Evolutionary conservation across 2,113 vertebrate species (phyloP), one percentile per base, ranked within the genome.

Genomic region (Gorsachius goisagi): DNA sequence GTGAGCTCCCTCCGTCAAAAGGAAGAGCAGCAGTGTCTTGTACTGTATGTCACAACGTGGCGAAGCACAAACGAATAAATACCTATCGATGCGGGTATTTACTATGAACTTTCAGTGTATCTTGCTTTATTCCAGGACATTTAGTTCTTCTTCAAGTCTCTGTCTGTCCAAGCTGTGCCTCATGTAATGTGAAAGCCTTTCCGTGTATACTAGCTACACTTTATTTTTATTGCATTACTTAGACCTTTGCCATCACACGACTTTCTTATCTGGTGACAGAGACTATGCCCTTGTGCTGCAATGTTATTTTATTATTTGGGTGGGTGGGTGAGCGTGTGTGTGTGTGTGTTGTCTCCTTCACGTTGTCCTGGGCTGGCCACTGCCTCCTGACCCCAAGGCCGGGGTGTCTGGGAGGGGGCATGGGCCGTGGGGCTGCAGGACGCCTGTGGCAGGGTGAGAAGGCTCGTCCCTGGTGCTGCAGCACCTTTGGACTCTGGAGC

Each of bases 201-300:
- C 75, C 0, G 21, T 97, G 90, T 93, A 93, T 97, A 95, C 93
- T 95, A 97, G 97, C 94, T 97, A 94, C 97, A 97, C 96, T 96
- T 97, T 97, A 94, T 97, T 97, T 96, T 97, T 95, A 97, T 97
- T 98, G 97, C 97, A 94, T 98, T 98, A 97, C 97, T 97, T 95
- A 89, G 90, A 97, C 96, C 97, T 97, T 98, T 98, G 98, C 98
- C 97, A 97, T 97, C 97, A 96, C 91, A 96, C 69, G 19, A 97
- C 90, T 97, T 96, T 94, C 89, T 95, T 92, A 95, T 62, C 84
- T 85, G 95, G 95, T 96, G 95, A 93, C 90, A 82, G 77, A 96
- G 96, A 97, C 92, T 93, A 85, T 97, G 96, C 97, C 97, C 97
- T 97, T 82, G 93, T 97, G 97, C 95, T 97, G 96, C 96, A 97